Evolutionary conservation across 92 coral and sea anemone genomes (phyloP).

Genomic region (Hydrozoanthus gracilis): DNA sequence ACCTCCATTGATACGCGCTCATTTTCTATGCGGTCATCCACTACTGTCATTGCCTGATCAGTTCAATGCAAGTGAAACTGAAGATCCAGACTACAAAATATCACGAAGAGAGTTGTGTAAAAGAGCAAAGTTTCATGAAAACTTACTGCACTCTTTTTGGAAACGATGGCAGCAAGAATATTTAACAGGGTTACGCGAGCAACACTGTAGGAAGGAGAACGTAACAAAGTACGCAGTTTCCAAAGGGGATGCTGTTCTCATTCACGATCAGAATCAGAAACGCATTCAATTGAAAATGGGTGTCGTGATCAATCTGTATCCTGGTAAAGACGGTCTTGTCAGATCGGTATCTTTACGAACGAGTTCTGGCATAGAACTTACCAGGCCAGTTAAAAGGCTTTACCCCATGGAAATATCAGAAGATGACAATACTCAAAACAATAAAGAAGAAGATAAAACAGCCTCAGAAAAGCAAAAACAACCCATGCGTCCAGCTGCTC

Average conservation of each 20-base stretch:
- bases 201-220: not conserved
- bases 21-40: conserved; percentile 39
- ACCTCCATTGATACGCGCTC: conserved; percentile 40
- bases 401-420: conserved; percentile 52
- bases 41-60: conserved; percentile 32
- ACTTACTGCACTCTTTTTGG: conserved; percentile 26
- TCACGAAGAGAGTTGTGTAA: conserved; percentile 13
- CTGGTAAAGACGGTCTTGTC: conserved; percentile 53
- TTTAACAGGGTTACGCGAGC: conserved; percentile 34
- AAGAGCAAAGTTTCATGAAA: conserved; percentile 41
- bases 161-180: conserved; percentile 27
- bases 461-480: conserved; percentile 37
- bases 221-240: conserved; percentile 23
- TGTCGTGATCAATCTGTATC: conserved; percentile 28
- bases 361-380: conserved; percentile 12
- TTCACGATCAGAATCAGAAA: conserved; percentile 44
- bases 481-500: conserved; percentile 48
- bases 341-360: conserved; percentile 49
- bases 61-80: not conserved
- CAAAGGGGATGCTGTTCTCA: conserved; percentile 49
- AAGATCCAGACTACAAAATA: conserved; percentile 33
- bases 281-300: conserved; percentile 49
- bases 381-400: conserved; percentile 48
- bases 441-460: conserved; percentile 11
- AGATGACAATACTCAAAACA: conserved; percentile 23